A percentile compares a stretch with the other conserved stretches of the same genome.
Conservation (phyloP, 2,797 vertebrate genomes). For the Pseudochromis fuscus region DNA sequence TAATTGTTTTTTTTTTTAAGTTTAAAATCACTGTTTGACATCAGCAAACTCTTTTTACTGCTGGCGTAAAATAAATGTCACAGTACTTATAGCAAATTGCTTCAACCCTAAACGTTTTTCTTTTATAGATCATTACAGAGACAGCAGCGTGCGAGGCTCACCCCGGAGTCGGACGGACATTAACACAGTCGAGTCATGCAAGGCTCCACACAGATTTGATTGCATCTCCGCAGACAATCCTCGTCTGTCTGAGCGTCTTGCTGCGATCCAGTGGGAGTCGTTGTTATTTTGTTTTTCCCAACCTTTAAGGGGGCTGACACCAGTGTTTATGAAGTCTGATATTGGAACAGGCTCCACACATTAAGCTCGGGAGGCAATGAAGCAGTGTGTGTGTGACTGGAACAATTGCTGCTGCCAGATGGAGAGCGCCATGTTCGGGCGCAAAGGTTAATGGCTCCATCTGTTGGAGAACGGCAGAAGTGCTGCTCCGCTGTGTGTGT, state of each 20-base stretch:
- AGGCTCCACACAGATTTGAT: slow-evolving; percentile 19
- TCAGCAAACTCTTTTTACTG: not conserved
- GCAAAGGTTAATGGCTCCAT: slow-evolving; percentile 80
- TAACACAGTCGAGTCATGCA: slow-evolving; percentile 1
- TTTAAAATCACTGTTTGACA: not conserved
- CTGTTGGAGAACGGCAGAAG: slow-evolving; percentile 72
- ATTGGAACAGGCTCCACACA: slow-evolving; percentile 53
- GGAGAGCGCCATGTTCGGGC: slow-evolving; percentile 21
- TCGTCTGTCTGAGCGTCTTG: slow-evolving; percentile 23
- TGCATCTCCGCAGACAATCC: slow-evolving; percentile 16
- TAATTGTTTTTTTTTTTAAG: not conserved
- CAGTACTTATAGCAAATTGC: not conserved
- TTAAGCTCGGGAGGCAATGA: slow-evolving; percentile 53
- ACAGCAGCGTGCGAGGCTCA: not conserved
- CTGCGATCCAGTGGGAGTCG: slow-evolving; percentile 40
- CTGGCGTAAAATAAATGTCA: not conserved
- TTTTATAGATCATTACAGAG: not conserved
- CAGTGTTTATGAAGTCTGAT: slow-evolving; percentile 63
- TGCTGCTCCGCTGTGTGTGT: not conserved
- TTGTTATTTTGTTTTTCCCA: slow-evolving; percentile 60
- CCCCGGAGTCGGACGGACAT: slow-evolving; percentile 1
- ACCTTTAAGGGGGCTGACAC: slow-evolving; percentile 49
- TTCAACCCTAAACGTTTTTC: not conserved
- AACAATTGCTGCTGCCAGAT: slow-evolving; percentile 58
- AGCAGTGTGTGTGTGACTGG: slow-evolving; percentile 52